phyloP scores from a whole-genome alignment of 2,888 invertebrate species.

The Osmoderma eremita region DNA sequence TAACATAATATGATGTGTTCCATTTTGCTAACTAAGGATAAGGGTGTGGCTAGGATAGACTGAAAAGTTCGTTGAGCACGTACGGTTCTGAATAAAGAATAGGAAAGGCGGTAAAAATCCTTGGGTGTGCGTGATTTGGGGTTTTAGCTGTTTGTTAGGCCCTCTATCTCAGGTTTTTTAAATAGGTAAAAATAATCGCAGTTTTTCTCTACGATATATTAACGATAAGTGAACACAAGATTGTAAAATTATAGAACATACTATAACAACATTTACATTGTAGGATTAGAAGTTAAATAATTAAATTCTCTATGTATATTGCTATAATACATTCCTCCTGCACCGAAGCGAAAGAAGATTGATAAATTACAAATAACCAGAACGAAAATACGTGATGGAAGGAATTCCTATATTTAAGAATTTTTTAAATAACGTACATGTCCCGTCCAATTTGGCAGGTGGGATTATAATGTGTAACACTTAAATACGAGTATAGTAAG shows the following conservation, averaged over 20 bases:
- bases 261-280: too few relatives aligned
- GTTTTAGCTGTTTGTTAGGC: constrained; percentile 59
- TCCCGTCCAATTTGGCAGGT: too few relatives aligned
- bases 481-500: too few relatives aligned
- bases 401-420: too few relatives aligned
- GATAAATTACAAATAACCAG: too few relatives aligned
- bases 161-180: constrained; percentile 61
- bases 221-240: not conserved
- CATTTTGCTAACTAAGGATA: constrained; percentile 52
- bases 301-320: too few relatives aligned
- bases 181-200: constrained; percentile 45
- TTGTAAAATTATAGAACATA: not conserved
- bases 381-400: too few relatives aligned
- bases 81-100: constrained; percentile 1
- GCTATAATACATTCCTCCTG: too few relatives aligned
- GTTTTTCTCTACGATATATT: constrained; percentile 36
- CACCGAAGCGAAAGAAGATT: too few relatives aligned
- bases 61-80: constrained; percentile 9
- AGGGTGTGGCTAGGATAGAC: constrained; percentile 32
- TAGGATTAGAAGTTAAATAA: too few relatives aligned
- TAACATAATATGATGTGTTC: constrained; percentile 57
- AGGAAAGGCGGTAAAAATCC: constrained; percentile 8
- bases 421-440: too few relatives aligned
- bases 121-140: constrained; percentile 52
- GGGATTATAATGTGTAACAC: too few relatives aligned